Evolutionary conservation across 2,113 vertebrate genomes (phyloP).

Genomic region (Todiramphus chloris): DNA sequence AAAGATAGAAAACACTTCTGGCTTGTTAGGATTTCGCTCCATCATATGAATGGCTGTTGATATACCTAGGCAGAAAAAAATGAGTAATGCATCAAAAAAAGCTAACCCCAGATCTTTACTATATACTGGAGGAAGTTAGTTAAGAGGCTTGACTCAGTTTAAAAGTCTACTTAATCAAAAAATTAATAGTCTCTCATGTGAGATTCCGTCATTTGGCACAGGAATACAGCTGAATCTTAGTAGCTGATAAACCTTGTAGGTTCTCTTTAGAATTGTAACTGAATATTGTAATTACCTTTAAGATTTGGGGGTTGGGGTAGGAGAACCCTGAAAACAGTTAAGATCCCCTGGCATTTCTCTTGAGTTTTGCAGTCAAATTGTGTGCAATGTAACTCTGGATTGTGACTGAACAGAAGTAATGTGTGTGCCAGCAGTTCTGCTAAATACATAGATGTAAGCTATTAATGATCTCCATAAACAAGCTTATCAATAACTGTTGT

Average conservation of each 20-base stretch:
- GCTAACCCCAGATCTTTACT: neutral
- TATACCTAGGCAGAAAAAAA: neutral
- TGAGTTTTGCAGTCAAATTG: slow-evolving; percentile 37
- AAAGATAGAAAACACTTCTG: neutral
- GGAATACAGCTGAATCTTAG: neutral
- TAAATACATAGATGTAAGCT: neutral
- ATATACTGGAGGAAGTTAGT: neutral
- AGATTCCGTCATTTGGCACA: neutral
- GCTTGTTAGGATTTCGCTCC: neutral
- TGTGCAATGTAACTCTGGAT: slow-evolving; percentile 11
- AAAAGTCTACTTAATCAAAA: neutral
- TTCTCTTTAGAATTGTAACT: neutral
- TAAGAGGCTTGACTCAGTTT: neutral
- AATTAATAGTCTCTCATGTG: neutral
- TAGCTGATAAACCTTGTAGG: neutral
- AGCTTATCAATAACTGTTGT: neutral
- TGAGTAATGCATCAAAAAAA: neutral
- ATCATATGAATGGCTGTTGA: neutral
- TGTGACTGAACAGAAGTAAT: slow-evolving; percentile 36
- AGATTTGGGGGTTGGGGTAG: neutral
- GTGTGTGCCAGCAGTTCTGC: neutral
- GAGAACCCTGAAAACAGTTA: slow-evolving; percentile 63
- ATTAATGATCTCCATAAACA: neutral
- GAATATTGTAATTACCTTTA: neutral
- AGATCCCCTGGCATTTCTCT: slow-evolving; percentile 70